A percentile compares a stretch with the other conserved stretches of the same genome.
These are phyloP conservation scores for Globicephala melas DNA, from an alignment of 2,113 vertebrate species.

Conservation along the genomic window DNA sequence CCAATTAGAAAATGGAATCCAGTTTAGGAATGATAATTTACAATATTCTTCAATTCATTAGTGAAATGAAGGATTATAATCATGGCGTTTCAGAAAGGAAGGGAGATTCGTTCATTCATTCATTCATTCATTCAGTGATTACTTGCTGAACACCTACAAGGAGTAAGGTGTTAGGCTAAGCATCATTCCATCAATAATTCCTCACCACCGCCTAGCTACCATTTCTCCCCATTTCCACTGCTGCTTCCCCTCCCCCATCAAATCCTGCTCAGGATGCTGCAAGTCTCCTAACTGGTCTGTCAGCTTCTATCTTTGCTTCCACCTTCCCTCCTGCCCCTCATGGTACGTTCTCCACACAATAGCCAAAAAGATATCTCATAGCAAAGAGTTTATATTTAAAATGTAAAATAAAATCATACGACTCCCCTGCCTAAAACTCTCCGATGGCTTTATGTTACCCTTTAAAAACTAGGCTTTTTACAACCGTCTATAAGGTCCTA, in stretches of 20 bases:
- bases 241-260: neutral
- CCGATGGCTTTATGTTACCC: neutral
- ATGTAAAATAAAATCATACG: neutral
- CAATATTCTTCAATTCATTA: neutral
- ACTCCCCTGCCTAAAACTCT: neutral
- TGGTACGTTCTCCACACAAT: neutral
- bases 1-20: neutral
- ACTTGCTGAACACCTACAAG: neutral
- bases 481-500: neutral
- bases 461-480: neutral
- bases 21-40: neutral
- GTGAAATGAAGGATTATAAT: neutral
- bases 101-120: neutral
- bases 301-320: neutral
- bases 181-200: neutral
- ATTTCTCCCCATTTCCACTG: neutral
- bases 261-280: neutral
- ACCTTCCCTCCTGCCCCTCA: neutral
- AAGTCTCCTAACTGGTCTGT: neutral
- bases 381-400: conserved; percentile 1
- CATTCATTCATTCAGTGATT: neutral
- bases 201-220: neutral
- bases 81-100: neutral
- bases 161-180: neutral
- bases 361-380: neutral